Evolutionary conservation across 2,888 invertebrate genomes (phyloP), one percentile per base, ranked within the genome.

Genomic region (Ectobius pallidus): DNA sequence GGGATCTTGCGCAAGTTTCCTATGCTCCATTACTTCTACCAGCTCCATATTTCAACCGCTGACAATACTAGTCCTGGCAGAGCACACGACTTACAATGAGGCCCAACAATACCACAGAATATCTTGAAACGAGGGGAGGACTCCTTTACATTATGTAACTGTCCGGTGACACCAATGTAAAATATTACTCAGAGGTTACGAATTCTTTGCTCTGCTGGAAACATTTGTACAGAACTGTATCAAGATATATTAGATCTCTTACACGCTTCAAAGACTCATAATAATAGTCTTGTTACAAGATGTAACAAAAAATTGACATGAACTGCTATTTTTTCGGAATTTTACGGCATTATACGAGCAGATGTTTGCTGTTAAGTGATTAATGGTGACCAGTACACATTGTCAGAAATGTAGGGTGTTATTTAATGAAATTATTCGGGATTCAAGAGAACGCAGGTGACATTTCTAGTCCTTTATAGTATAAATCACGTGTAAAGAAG

Each of bases 211-310:
- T 34, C 22, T 58, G 58, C n/a, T 25, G 9, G 58, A 9, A n/a
- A 58, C 25, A 55, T 71, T 71, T 71, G 71, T 71, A 71, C 11
- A 49, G 67, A 62, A 71, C 67, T 67, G 46, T 63, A 58, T 58
- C 22, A 46, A 71, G 71, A 71, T 71, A 71, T 71, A 71, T 71
- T 58, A 52, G 25, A 63, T 22, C 55, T 67, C 67, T 71, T 67
- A 71, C 67, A 71, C 63, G 71, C 67, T 55, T 67, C 71, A 39
- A 67, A 49, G 49, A 52, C 25, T 34, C 11, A 55, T n/a, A 71
- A 58, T 58, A 58, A 58, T 58, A n/a, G n/a, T 55, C 16, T 30
- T 30, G 58, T 58, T 34, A 58, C 14, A 6, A 30, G n/a, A 25
- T 25, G 25, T 52, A 52, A 52, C 3, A 34, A 11, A 34, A 34